These are phyloP conservation scores for Pithys albifrons DNA, from an alignment of 2,113 vertebrate species.

Conservation along the genomic window DNA sequence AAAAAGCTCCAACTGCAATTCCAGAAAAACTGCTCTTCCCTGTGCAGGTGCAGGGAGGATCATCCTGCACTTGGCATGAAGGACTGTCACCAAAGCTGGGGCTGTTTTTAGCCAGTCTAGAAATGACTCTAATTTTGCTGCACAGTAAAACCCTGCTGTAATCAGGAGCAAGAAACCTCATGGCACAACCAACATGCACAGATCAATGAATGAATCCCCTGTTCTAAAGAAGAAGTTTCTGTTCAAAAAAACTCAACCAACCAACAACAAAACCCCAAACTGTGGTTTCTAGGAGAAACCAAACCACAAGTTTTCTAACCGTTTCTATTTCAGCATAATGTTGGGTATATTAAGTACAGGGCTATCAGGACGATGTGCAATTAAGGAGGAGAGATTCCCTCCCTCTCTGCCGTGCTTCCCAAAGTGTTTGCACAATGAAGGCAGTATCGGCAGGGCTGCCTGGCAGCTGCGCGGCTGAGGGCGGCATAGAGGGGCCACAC, in stretches of 20 bases:
- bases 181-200: background rate
- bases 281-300: conserved; percentile 42
- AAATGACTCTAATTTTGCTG: background rate
- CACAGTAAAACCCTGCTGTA: background rate
- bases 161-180: background rate
- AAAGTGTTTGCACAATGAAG: background rate
- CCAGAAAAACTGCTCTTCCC: background rate
- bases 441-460: background rate
- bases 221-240: conserved; percentile 47
- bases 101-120: background rate
- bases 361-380: background rate
- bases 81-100: background rate
- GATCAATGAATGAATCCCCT: background rate
- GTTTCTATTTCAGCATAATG: background rate
- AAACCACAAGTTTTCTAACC: conserved; percentile 44
- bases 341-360: rapidly evolving
- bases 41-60: background rate
- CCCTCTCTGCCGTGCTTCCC: background rate
- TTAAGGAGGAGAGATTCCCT: background rate
- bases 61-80: background rate
- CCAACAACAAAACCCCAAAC: background rate
- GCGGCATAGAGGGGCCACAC: background rate
- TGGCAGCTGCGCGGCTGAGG: background rate
- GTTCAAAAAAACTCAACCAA: background rate
- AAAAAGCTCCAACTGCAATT: background rate